These are phyloP conservation scores for Piprites chloris DNA, from an alignment of 2,113 vertebrate species.

Conservation along the genomic window DNA sequence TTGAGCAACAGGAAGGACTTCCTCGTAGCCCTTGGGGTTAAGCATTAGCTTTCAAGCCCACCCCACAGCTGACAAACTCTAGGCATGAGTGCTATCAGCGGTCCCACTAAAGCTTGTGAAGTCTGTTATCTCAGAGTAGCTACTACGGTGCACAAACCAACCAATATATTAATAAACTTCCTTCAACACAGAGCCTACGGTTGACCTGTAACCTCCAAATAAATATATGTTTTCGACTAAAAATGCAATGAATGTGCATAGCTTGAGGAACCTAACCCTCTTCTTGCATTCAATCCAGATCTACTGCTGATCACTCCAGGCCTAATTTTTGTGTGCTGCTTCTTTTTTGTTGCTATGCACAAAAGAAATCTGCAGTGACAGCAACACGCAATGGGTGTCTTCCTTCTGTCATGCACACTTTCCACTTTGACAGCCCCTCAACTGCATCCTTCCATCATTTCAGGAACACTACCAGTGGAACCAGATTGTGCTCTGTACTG, in stretches of 20 bases:
- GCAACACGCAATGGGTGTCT: neutral
- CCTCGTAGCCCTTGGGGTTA: fast-evolving
- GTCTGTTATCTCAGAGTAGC: neutral
- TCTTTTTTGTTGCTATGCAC: neutral
- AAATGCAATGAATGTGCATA: neutral
- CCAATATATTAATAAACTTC: neutral
- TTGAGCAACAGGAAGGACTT: neutral
- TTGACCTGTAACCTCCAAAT: neutral
- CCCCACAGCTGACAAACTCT: neutral
- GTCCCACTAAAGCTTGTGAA: neutral
- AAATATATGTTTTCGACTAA: neutral
- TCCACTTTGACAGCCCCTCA: neutral
- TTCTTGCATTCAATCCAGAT: neutral
- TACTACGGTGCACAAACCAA: neutral
- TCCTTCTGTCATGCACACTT: neutral
- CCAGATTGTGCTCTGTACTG: neutral
- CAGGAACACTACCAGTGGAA: neutral
- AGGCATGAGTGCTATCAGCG: neutral
- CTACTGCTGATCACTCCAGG: neutral
- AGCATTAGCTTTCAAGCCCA: neutral
- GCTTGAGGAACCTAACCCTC: neutral
- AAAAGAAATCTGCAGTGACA: neutral
- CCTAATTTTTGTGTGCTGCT: neutral
- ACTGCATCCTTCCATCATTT: neutral
- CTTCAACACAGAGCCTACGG: neutral